Percentiles rank a stretch among this genome's conserved stretches.
phyloP scores from a whole-genome alignment of 2,888 invertebrate genomes.

The Amorpha juglandis region DNA sequence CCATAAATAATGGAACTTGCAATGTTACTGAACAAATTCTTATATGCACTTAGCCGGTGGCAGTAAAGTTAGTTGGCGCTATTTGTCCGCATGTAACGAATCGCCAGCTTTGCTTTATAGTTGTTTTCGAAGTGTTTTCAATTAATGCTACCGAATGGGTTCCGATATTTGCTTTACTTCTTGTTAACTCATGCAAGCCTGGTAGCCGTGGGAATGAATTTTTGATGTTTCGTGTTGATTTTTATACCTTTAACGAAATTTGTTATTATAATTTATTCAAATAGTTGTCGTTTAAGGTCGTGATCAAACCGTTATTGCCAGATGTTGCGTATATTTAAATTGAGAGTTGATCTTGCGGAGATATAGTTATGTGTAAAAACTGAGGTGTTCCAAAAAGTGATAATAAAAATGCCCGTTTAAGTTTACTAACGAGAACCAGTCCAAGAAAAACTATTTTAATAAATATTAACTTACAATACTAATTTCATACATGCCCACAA shows the following conservation, averaged over 20 bases:
- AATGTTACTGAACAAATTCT: conserved; percentile 12
- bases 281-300: no score
- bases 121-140: conserved; percentile 20
- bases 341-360: no score
- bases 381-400: no score
- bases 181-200: background rate
- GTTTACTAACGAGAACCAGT: no score
- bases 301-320: no score
- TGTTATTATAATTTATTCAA: no score
- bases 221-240: background rate
- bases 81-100: conserved; percentile 18
- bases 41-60: conserved; percentile 16
- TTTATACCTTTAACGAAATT: no score
- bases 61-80: background rate
- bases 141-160: conserved; percentile 1
- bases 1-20: conserved; percentile 17
- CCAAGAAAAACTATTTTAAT: no score
- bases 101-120: conserved; percentile 8
- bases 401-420: no score
- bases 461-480: background rate
- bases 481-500: background rate
- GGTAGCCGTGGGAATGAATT: background rate
- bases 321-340: no score
- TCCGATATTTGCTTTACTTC: background rate
- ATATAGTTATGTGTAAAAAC: no score